These are phyloP conservation scores for Etheostoma cragini DNA, from an alignment of 2,113 vertebrate species.

Conservation along the genomic window DNA sequence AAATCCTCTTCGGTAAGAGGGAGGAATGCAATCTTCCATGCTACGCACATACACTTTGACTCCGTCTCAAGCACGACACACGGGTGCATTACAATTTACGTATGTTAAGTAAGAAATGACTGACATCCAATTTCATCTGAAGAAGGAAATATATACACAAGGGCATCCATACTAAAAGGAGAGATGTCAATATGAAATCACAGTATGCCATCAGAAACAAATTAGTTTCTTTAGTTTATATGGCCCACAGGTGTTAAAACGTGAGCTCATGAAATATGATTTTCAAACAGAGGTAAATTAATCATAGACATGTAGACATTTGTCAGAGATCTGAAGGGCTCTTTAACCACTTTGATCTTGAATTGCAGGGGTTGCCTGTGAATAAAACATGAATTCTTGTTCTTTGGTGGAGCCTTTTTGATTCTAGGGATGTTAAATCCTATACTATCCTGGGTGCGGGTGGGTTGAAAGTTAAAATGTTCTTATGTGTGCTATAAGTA, in stretches of 20 bases:
- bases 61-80: neutral
- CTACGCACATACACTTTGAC: conserved; percentile 9
- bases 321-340: conserved; percentile 56
- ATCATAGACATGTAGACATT: conserved; percentile 52
- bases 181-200: conserved; percentile 36
- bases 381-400: conserved; percentile 58
- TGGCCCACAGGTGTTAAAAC: conserved; percentile 36
- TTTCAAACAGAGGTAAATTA: conserved; percentile 53
- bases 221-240: conserved; percentile 47
- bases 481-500: too few relatives aligned
- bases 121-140: conserved; percentile 60
- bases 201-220: conserved; percentile 34
- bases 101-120: conserved; percentile 47
- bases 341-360: conserved; percentile 58
- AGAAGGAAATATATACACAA: conserved; percentile 47
- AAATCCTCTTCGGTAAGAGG: conserved; percentile 13
- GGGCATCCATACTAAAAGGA: conserved; percentile 27
- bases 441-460: neutral
- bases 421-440: conserved; percentile 5
- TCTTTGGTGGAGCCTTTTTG: conserved; percentile 8
- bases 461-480: neutral
- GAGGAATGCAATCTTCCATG: conserved; percentile 3
- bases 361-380: conserved; percentile 24
- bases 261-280: conserved; percentile 46
- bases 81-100: conserved; percentile 15